Conservation (phyloP, 2,888 invertebrate species). For the Diarsia rubi region DNA sequence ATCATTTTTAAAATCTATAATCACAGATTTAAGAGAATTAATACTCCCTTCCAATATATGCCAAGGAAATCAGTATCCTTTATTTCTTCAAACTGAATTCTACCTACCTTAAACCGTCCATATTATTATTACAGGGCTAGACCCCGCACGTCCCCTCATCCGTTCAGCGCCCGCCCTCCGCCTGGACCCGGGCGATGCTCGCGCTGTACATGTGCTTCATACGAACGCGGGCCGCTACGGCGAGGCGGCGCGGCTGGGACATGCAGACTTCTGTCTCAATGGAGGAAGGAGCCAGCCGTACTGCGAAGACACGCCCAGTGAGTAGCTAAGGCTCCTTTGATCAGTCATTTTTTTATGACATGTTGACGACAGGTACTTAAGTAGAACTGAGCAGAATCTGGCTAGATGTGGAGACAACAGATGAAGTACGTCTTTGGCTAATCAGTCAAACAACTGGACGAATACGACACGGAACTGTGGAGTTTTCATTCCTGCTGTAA, state of each 20-base stretch:
- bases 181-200: slow-evolving; percentile 94
- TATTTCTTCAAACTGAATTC: background rate
- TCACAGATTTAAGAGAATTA: background rate
- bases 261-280: slow-evolving; percentile 95
- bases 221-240: slow-evolving; percentile 96
- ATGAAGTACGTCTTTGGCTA: too few species aligned
- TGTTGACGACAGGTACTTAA: too few species aligned
- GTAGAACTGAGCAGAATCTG: too few species aligned
- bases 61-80: background rate
- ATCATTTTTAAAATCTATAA: background rate
- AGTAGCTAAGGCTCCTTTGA: slow-evolving; percentile 65
- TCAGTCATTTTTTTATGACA: too few species aligned
- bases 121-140: slow-evolving; percentile 88
- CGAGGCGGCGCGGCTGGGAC: slow-evolving; percentile 93
- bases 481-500: too few species aligned
- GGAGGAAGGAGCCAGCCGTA: slow-evolving; percentile 95
- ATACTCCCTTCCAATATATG: background rate
- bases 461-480: too few species aligned
- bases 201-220: slow-evolving; percentile 94
- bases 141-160: slow-evolving; percentile 94
- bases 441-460: too few species aligned
- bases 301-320: slow-evolving; percentile 93
- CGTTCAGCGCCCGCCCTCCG: slow-evolving; percentile 92
- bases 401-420: too few species aligned
- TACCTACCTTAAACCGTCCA: background rate